These are phyloP conservation scores for Drosophila nebulosa DNA, from an alignment of 1,140 invertebrate species.

Conservation along the genomic window DNA sequence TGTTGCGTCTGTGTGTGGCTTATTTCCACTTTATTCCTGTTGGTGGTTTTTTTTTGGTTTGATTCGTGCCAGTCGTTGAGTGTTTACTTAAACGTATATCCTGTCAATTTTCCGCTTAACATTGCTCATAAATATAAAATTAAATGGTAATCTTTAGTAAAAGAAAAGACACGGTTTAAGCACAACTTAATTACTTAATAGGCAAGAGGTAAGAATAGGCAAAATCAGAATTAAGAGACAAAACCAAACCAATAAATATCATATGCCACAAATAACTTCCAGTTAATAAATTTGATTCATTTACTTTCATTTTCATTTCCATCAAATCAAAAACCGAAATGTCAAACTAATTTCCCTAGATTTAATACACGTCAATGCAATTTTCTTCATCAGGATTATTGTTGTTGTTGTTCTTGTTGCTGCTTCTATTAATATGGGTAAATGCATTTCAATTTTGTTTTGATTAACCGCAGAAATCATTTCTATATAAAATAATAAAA, in stretches of 20 bases:
- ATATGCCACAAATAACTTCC: not conserved
- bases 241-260: too few relatives aligned
- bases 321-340: not conserved
- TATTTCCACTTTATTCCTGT: constrained; percentile 23
- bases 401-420: not conserved
- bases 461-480: constrained; percentile 40
- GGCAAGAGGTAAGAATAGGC: too few relatives aligned
- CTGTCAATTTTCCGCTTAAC: constrained; percentile 3
- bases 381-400: not conserved
- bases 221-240: too few relatives aligned
- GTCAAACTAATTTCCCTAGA: not conserved
- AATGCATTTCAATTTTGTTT: constrained; percentile 26
- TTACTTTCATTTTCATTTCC: not conserved
- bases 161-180: too few relatives aligned
- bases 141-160: not conserved
- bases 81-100: constrained; percentile 26
- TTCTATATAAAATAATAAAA: constrained; percentile 69
- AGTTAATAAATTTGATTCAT: not conserved
- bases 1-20: constrained; percentile 37
- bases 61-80: not conserved
- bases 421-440: not conserved
- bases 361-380: not conserved
- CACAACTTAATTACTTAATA: too few relatives aligned
- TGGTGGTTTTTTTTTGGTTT: not conserved
- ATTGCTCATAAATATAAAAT: not conserved